These are phyloP conservation scores for Agrypnus murinus DNA, from an alignment of 2,888 invertebrate species.

Conservation along the genomic window DNA sequence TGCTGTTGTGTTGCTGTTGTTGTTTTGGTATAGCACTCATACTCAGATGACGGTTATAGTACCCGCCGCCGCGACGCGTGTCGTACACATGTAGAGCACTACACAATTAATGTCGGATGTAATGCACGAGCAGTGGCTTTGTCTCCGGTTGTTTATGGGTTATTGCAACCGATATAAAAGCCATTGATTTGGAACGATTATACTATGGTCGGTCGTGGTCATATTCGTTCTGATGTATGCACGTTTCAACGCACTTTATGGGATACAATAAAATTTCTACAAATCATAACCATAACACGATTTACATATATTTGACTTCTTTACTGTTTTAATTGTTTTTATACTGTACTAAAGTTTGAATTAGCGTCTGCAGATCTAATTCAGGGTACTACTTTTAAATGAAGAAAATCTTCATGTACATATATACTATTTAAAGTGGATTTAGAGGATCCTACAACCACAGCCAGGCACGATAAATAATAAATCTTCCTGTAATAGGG, in stretches of 20 bases:
- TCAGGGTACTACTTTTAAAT: too few species aligned
- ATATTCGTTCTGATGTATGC: constrained; percentile 55
- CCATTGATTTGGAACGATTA: constrained; percentile 69
- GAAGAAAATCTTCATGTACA: too few species aligned
- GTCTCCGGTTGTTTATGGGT: constrained; percentile 69
- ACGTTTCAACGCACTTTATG: constrained; percentile 56
- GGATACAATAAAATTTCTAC: constrained; percentile 42
- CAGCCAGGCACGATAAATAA: too few species aligned
- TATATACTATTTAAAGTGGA: too few species aligned
- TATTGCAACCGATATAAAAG: constrained; percentile 69
- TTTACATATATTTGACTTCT: constrained; percentile 4
- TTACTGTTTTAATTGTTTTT: background rate
- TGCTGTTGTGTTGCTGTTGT: constrained; percentile 34
- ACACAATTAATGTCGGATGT: constrained; percentile 70
- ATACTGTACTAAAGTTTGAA: background rate
- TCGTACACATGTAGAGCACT: constrained; percentile 70
- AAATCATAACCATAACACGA: constrained; percentile 4
- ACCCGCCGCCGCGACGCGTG: constrained; percentile 68
- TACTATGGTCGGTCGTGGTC: constrained; percentile 61
- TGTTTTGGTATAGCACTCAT: constrained; percentile 26
- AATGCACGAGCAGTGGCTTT: constrained; percentile 69
- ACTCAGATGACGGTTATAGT: constrained; percentile 49
- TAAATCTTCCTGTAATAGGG: too few species aligned
- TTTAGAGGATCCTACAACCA: too few species aligned
- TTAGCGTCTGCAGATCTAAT: too few species aligned